A percentile compares a stretch with the other conserved stretches of the same genome.
phyloP scores from a whole-genome alignment of 2,888 invertebrate species.

The Sinhomidia bicolor region DNA sequence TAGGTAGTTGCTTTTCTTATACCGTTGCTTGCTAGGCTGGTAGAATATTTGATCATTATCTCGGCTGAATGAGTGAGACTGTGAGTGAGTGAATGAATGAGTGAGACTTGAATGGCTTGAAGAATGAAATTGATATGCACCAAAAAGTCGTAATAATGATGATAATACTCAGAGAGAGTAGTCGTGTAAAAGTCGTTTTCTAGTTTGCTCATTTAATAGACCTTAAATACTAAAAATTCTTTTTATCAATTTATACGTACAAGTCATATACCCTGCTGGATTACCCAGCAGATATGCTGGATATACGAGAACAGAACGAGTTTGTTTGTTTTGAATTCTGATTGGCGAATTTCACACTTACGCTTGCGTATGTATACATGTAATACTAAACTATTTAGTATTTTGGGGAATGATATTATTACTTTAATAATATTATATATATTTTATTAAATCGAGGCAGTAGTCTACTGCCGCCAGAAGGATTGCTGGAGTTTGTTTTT shows the following conservation, averaged over 20 bases:
- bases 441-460: conserved; percentile 38
- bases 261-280: neutral
- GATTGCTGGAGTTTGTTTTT: conserved; percentile 15
- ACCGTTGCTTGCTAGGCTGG: neutral
- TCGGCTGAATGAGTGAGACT: no score
- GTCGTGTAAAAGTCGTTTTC: conserved; percentile 29
- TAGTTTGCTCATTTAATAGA: conserved; percentile 9
- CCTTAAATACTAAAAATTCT: conserved; percentile 48
- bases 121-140: conserved; percentile 61
- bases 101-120: conserved; percentile 38
- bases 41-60: conserved; percentile 68
- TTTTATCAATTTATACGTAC: conserved; percentile 29
- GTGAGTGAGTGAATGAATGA: no score
- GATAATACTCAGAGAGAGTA: conserved; percentile 42
- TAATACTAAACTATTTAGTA: neutral
- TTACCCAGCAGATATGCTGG: neutral
- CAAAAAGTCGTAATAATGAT: conserved; percentile 44
- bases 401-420: no score
- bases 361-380: neutral
- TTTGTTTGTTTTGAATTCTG: neutral
- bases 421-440: neutral
- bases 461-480: conserved; percentile 4
- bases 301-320: neutral
- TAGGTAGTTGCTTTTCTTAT: neutral
- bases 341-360: conserved; percentile 39